These are phyloP conservation scores for Caenorhabditis uteleia DNA, from an alignment of 2,888 invertebrate species.

Conservation along the genomic window DNA sequence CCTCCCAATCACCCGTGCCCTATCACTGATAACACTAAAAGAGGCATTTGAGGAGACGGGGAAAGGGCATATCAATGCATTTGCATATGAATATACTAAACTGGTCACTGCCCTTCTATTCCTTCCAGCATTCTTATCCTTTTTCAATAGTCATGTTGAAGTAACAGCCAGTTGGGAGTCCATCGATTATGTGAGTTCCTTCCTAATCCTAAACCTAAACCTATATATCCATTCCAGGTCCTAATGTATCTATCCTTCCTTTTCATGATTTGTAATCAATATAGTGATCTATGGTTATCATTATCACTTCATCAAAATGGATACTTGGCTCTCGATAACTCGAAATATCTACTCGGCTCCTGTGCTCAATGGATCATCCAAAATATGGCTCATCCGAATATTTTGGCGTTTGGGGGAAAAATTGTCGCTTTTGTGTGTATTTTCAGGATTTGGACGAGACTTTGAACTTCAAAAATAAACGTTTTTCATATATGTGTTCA, in stretches of 20 bases:
- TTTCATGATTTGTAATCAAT: conserved; percentile 63
- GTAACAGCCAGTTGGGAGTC: conserved; percentile 68
- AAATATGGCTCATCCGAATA: conserved; percentile 51
- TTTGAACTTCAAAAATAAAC: too few species aligned
- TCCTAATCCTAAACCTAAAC: neutral
- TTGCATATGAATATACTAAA: conserved; percentile 39
- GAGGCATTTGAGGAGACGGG: conserved; percentile 20
- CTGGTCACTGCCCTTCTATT: conserved; percentile 35
- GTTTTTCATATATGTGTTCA: too few species aligned
- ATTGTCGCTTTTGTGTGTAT: conserved; percentile 34
- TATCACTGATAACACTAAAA: conserved; percentile 41
- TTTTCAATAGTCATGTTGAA: conserved; percentile 45
- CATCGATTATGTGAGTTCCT: conserved; percentile 64
- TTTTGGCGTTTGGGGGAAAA: conserved; percentile 46
- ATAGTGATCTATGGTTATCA: conserved; percentile 63
- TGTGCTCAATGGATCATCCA: conserved; percentile 65
- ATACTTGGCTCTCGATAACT: conserved; percentile 36
- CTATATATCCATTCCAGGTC: conserved; percentile 42
- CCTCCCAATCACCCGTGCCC: conserved; percentile 53
- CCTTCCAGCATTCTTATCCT: conserved; percentile 59
- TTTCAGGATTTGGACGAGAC: conserved; percentile 34
- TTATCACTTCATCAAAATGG: conserved; percentile 23
- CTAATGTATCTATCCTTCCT: conserved; percentile 60
- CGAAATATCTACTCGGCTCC: conserved; percentile 41
- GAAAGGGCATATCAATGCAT: conserved; percentile 35